Evolutionary conservation across 2,888 invertebrate genomes (phyloP), one percentile per base, ranked within the genome.

Genomic region (Pristionchus japonicus): DNA sequence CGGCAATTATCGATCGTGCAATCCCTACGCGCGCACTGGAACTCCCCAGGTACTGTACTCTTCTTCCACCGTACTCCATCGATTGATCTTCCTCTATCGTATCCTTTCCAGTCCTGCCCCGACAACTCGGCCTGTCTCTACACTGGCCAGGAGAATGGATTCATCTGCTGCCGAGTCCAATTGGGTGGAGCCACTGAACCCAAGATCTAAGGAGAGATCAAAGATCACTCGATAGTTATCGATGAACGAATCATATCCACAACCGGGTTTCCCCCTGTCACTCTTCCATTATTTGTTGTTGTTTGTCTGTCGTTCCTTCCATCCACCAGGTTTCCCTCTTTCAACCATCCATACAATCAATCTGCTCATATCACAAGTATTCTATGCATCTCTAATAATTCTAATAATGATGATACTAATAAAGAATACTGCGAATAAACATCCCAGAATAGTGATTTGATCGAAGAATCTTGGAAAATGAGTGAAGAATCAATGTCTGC

Each of bases 141-240:
- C 92, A 94, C 93, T 11, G 94, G 93, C 47, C 91, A 91, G 84
- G 93, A 94, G 89, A 93, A 93, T 88, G 93, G 93, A 20, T 94
- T 94, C 92, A 93, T 94, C 89, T 94, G 94, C 88, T 94, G 94
- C 88, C 88, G 94, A 70, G 93, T 94, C 31, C 93, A 94, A 87
- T 89, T 93, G 86, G 91, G 91, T 31, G 88, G 86, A 52, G 91
- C 92, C 84, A 90, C 90, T 84, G 90, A 88, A 85, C 88, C 89
- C 88, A 87, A 49, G 74, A 74, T 49, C 31, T 86, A 43, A 86
- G 77, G 13, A 57, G 31, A 61, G 64, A 74, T n/a, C 34, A 87
- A 47, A 13, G 43, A 82, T 82, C 82, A 49, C 27, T 82, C 82
- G 49, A 82, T 82, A 47, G 47, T 27, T n/a, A 3, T 37, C 13